Base-by-base conservation (phyloP, 2,888 invertebrate genomes). In the Proisotoma minuta region DNA sequence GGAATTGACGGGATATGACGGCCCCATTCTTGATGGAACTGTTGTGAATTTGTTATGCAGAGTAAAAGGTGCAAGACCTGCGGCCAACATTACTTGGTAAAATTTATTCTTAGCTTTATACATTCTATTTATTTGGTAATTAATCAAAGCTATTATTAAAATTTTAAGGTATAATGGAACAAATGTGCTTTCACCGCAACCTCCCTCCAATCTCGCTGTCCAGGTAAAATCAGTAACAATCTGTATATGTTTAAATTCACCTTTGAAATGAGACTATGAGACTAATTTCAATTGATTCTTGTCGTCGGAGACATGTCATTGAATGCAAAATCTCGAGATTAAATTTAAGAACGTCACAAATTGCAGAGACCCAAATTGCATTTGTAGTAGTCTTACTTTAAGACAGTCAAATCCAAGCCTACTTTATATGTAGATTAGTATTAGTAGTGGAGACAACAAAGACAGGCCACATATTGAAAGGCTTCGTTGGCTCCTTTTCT, bases 151-250 rank as follows among this genome's bases (percentile, higher is more conserved):
- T n/a, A n/a, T n/a, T n/a, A n/a, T n/a, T n/a, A n/a, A n/a, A n/a
- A n/a, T n/a, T n/a, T n/a, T n/a, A n/a, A n/a, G n/a, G n/a, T 88
- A 83, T 79, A 93, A 93, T 77, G 86, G 87, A 20, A 85, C 88
- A 0, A 78, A 81, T 53, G 76, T 76, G 39, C 59, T 71, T 49
- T 68, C 68, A 49, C 73, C 70, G 27, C 73, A 73, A 47, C 76
- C 77, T 58, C 75, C 76, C 5, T 68, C 75, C 3, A 72, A 74
- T 61, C 63, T 71, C 2, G 74, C 74, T 15, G 74, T 73, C 15
- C 74, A 75, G 74, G 75, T 75, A 66, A 74, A 20, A 43, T 5
- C 34, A 15, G 20, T 5, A 43, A 43, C 15, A 43, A 43, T 43
- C 43, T 12, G 43, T 43, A n/a, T n/a, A 24, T 8, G 8, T 12